A percentile compares a stretch with the other conserved stretches of the same genome.
phyloP scores from a whole-genome alignment of 2,113 vertebrate species.

The Enhydra lutris region DNA sequence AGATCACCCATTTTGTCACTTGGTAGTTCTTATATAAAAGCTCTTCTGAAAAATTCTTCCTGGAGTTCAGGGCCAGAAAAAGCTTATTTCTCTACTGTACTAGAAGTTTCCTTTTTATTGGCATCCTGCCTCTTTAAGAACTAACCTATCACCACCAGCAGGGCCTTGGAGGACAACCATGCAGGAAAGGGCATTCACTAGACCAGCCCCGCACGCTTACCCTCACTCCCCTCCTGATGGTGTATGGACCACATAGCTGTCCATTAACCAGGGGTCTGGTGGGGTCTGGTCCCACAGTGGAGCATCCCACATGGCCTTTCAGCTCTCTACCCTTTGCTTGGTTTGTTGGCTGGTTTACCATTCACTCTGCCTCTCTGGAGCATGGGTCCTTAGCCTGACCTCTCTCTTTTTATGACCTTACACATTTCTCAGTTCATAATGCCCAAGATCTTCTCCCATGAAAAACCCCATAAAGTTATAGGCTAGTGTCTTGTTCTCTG shows the following conservation, averaged over 20 bases:
- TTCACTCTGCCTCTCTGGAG: background rate
- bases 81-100: background rate
- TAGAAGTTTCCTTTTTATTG: background rate
- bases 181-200: background rate
- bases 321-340: background rate
- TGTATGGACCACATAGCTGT: background rate
- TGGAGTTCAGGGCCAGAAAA: background rate
- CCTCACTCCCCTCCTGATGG: no score
- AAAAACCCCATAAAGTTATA: background rate
- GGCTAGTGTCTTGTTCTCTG: background rate
- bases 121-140: background rate
- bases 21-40: background rate
- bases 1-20: background rate
- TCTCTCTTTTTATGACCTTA: background rate
- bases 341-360: background rate
- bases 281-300: background rate
- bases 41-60: background rate
- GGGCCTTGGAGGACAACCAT: background rate
- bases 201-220: fast-evolving
- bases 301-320: background rate
- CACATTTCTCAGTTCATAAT: background rate
- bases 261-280: background rate
- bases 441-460: background rate
- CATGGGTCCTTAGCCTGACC: fast-evolving
- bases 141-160: background rate